These are phyloP conservation scores for Xenotilapia flavipinnis DNA, from an alignment of 2,113 vertebrate species.

Conservation along the genomic window DNA sequence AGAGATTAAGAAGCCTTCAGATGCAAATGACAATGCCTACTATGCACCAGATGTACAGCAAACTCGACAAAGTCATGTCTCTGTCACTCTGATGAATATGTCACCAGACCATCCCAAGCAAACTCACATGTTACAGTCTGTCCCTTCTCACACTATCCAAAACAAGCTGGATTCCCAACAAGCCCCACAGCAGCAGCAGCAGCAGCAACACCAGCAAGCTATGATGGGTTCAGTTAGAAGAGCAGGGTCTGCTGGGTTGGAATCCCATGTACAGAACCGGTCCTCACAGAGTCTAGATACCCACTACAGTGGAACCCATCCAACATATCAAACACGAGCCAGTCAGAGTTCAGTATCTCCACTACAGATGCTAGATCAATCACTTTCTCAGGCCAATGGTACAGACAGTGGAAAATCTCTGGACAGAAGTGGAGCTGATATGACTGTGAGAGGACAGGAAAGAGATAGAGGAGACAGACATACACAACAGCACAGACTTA, in stretches of 20 bases:
- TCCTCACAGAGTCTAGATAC: conserved; percentile 78
- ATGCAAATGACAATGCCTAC: conserved; percentile 67
- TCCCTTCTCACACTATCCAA: conserved; percentile 76
- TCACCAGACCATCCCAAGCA: conserved; percentile 66
- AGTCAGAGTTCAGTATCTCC: conserved; percentile 67
- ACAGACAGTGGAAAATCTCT: conserved; percentile 45
- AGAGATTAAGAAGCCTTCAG: conserved; percentile 69
- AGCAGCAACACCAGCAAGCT: conserved; percentile 62
- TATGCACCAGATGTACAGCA: conserved; percentile 62
- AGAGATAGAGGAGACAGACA: conserved; percentile 41
- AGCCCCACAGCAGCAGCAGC: conserved; percentile 33
- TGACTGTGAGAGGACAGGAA: conserved; percentile 30
- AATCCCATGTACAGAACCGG: conserved; percentile 52
- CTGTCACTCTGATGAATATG: conserved; percentile 71
- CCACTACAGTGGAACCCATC: conserved; percentile 60
- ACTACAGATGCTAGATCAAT: conserved; percentile 65
- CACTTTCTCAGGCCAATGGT: conserved; percentile 59
- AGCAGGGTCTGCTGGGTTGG: conserved; percentile 34
- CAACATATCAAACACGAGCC: conserved; percentile 63
- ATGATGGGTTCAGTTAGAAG: conserved; percentile 59
- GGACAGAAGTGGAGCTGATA: conserved; percentile 46
- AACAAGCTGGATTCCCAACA: conserved; percentile 70
- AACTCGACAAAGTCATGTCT: conserved; percentile 57
- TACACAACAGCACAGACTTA: conserved; percentile 69
- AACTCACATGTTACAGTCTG: conserved; percentile 77